phyloP scores from a whole-genome alignment of 2,888 invertebrate genomes.

The Andrena chrysosceles region DNA sequence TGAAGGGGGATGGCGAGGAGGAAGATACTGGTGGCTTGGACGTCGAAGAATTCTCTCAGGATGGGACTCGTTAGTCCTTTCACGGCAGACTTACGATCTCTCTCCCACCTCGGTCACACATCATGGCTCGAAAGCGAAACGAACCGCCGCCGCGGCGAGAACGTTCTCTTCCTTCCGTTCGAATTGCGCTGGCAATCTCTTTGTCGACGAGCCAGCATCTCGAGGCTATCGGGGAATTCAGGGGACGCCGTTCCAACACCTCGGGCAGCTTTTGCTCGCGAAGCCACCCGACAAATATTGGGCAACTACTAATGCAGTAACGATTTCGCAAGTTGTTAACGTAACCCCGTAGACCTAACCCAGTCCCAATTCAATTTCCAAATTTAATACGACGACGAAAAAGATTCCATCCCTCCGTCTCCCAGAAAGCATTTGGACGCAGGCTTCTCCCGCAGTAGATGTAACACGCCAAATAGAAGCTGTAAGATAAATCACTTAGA shows the following conservation, averaged over 20 bases:
- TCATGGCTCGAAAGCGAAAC: slow-evolving; percentile 68
- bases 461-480: not conserved
- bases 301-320: slow-evolving; percentile 12
- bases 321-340: too few relatives aligned
- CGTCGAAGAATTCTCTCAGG: slow-evolving; percentile 66
- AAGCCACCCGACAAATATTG: not conserved
- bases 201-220: slow-evolving; percentile 33
- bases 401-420: too few relatives aligned
- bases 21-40: slow-evolving; percentile 41
- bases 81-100: slow-evolving; percentile 73
- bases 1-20: not conserved
- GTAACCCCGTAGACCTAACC: too few relatives aligned
- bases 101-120: slow-evolving; percentile 67
- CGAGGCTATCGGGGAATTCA: slow-evolving; percentile 51
- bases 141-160: slow-evolving; percentile 41
- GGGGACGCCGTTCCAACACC: slow-evolving; percentile 22
- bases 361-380: too few relatives aligned
- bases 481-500: not conserved
- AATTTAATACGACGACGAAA: too few relatives aligned
- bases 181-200: slow-evolving; percentile 60
- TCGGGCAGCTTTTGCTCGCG: not conserved
- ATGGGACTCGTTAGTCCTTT: slow-evolving; percentile 74
- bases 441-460: too few relatives aligned
- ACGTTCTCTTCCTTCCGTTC: slow-evolving; percentile 61
- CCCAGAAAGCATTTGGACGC: too few relatives aligned